phyloP scores from a whole-genome alignment of 2,113 vertebrate genomes.

The Takifugu bimaculatus region DNA sequence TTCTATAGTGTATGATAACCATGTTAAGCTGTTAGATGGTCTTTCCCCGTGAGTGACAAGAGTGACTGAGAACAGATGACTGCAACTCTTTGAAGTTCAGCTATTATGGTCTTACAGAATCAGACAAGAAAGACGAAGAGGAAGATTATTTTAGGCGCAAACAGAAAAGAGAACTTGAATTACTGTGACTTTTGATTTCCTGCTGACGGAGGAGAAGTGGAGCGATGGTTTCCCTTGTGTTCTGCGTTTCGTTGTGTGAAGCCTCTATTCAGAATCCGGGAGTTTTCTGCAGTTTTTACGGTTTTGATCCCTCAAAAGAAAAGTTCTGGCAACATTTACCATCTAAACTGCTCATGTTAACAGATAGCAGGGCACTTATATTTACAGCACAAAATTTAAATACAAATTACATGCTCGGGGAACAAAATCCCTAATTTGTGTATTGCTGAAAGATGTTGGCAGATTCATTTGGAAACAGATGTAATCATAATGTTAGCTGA shows the following conservation, averaged over 20 bases:
- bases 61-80: not conserved
- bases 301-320: not conserved
- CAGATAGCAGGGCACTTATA: no score
- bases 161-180: constrained; percentile 6
- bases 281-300: no score
- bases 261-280: no score
- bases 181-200: not conserved
- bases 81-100: not conserved
- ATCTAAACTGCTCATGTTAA: no score
- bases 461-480: no score
- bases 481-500: no score
- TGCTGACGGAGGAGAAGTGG: not conserved
- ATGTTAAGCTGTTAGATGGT: no score
- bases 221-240: constrained; percentile 14
- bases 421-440: not conserved
- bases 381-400: not conserved
- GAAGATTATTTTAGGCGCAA: not conserved
- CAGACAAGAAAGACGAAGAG: constrained; percentile 8
- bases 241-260: not conserved
- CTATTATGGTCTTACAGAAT: not conserved
- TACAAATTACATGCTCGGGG: not conserved
- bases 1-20: no score
- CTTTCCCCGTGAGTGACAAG: no score
- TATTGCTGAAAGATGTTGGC: no score
- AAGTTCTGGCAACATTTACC: not conserved